A percentile compares a stretch with the other conserved stretches of the same genome.
These are phyloP conservation scores for Phylloscopus trochilus DNA, from an alignment of 2,113 vertebrate genomes.

Conservation along the genomic window DNA sequence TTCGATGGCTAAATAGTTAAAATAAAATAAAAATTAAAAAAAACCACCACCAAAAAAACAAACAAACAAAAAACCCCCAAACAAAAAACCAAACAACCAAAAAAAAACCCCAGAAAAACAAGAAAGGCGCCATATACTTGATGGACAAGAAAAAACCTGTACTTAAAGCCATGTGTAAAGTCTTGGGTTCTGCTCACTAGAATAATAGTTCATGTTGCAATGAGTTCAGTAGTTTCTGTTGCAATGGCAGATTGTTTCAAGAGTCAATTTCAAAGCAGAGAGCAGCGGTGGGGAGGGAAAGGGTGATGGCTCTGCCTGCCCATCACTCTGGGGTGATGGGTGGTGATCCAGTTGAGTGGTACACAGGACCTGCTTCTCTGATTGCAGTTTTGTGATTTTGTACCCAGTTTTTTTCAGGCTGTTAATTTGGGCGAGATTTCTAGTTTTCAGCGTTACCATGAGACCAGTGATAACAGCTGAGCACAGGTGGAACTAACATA, in stretches of 20 bases:
- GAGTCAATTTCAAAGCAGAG: neutral
- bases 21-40: neutral
- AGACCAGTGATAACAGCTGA: neutral
- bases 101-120: neutral
- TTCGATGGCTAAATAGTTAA: neutral
- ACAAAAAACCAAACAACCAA: no score
- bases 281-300: neutral
- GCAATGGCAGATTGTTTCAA: conserved; percentile 3
- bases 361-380: neutral
- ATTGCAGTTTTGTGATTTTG: neutral
- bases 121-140: neutral
- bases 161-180: conserved; percentile 15
- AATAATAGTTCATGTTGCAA: neutral
- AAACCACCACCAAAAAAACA: neutral
- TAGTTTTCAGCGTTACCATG: neutral
- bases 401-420: neutral
- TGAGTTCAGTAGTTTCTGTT: conserved; percentile 9
- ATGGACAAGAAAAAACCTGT: neutral
- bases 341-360: neutral
- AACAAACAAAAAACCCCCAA: no score
- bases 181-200: conserved; percentile 32
- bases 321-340: neutral
- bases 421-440: neutral
- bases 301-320: neutral
- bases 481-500: neutral